Evolutionary conservation across 2,888 invertebrate species (phyloP).

Genomic region (Hydrotaea cyrtoneurina): DNA sequence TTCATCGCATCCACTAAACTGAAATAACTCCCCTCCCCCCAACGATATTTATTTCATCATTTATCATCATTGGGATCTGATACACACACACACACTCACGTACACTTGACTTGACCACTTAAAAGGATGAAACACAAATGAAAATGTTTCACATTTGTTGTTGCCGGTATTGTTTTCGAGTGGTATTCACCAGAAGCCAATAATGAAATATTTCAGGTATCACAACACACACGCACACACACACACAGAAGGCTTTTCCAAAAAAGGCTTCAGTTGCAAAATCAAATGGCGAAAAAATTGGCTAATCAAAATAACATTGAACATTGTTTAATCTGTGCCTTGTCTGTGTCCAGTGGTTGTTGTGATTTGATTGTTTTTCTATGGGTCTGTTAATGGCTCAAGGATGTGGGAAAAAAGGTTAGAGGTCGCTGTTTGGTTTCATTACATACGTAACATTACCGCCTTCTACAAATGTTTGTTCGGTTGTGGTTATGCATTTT

Average conservation of each 20-base stretch:
- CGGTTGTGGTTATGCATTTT: not conserved
- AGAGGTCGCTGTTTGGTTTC: not conserved
- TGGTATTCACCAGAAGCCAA: not conserved
- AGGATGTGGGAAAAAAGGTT: not conserved
- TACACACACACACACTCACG: too few relatives aligned
- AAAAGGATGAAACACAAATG: conserved; percentile 45
- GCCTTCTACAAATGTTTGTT: not conserved
- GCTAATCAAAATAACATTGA: conserved; percentile 40
- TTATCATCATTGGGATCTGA: not conserved
- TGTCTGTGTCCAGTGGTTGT: not conserved
- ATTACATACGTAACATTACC: not conserved
- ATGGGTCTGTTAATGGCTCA: not conserved
- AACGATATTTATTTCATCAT: not conserved
- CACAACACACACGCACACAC: not conserved
- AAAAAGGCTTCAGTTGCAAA: conserved; percentile 9
- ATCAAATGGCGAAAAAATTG: conserved; percentile 35
- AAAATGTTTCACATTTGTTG: conserved; percentile 15
- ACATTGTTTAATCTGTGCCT: conserved; percentile 22
- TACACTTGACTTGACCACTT: conserved; percentile 45
- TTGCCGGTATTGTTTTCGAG: conserved; percentile 17
- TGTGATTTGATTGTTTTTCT: conserved; percentile 18
- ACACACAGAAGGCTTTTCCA: not conserved
- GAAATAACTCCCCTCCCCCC: too few relatives aligned
- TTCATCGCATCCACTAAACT: too few relatives aligned
- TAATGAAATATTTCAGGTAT: conserved; percentile 34